These are phyloP conservation scores for Macroteleia sp. DNA, from an alignment of 2,888 invertebrate species.

Conservation along the genomic window DNA sequence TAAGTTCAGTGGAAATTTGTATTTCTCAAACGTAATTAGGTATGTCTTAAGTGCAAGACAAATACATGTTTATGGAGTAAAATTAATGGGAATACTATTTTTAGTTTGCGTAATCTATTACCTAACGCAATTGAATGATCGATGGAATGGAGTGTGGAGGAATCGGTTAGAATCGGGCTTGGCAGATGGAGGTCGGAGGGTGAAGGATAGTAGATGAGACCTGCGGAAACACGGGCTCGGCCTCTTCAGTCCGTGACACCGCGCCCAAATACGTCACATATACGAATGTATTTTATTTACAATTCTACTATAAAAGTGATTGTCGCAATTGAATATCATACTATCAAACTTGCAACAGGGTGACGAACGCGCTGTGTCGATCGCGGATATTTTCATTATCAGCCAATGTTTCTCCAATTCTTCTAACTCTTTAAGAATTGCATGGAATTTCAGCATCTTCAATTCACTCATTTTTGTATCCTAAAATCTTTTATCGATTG, in stretches of 20 bases:
- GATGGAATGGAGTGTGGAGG: conserved; percentile 44
- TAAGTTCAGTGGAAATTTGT: too few relatives aligned
- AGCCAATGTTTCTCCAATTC: too few relatives aligned
- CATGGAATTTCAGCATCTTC: neutral
- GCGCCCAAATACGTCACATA: conserved; percentile 74
- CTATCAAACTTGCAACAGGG: neutral
- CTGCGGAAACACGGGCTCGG: conserved; percentile 81
- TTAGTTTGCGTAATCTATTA: conserved; percentile 58
- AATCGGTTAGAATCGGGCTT: conserved; percentile 64
- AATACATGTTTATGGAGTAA: conserved; percentile 10
- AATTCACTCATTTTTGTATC: conserved; percentile 2
- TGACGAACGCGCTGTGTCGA: too few relatives aligned
- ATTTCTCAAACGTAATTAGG: too few relatives aligned
- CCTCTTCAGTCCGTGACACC: conserved; percentile 81
- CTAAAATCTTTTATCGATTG: conserved; percentile 1
- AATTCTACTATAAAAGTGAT: conserved; percentile 27
- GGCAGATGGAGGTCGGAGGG: conserved; percentile 67
- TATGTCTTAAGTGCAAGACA: too few relatives aligned
- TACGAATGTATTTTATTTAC: conserved; percentile 44
- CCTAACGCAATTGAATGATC: conserved; percentile 58
- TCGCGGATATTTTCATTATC: too few relatives aligned
- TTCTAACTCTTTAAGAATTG: too few relatives aligned
- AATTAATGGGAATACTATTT: conserved; percentile 41
- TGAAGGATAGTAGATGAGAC: conserved; percentile 76
- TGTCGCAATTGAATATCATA: conserved; percentile 35